A percentile compares a stretch with the other conserved stretches of the same genome.
phyloP scores from a whole-genome alignment of 2,888 invertebrate species.

The Lithophane leautieri region DNA sequence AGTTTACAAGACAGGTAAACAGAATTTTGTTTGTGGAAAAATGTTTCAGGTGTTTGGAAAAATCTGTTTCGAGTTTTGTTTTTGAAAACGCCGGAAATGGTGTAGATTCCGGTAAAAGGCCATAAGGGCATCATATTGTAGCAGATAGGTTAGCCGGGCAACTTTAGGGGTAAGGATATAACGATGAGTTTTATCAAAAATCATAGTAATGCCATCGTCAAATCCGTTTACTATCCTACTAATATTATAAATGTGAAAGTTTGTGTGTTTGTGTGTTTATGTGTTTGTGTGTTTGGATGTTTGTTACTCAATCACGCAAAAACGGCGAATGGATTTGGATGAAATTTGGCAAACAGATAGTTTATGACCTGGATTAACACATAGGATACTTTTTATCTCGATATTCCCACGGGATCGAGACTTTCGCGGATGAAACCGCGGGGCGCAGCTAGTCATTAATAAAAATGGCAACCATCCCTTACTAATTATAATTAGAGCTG shows the following conservation, averaged over 20 bases:
- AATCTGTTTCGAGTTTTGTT: background rate
- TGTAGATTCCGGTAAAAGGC: too few relatives aligned
- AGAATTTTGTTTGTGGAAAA: slow-evolving; percentile 32
- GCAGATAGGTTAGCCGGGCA: background rate
- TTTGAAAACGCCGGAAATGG: background rate
- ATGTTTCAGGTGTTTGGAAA: slow-evolving; percentile 6
- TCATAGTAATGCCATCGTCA: background rate
- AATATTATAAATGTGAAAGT: too few relatives aligned
- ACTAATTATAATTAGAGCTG: background rate
- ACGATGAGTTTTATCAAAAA: background rate
- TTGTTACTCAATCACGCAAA: too few relatives aligned
- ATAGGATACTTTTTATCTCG: too few relatives aligned
- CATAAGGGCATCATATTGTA: background rate
- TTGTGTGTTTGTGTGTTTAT: too few relatives aligned
- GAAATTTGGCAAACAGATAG: too few relatives aligned
- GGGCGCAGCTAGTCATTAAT: too few relatives aligned
- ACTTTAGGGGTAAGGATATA: background rate
- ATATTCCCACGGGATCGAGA: too few relatives aligned
- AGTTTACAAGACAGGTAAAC: slow-evolving; percentile 6
- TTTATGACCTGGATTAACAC: too few relatives aligned
- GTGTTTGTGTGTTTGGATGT: too few relatives aligned
- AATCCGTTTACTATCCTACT: background rate
- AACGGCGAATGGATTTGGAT: too few relatives aligned
- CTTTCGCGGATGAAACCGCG: too few relatives aligned
- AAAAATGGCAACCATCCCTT: background rate